Evolutionary conservation across 2,113 vertebrate genomes (phyloP), one percentile per base, ranked within the genome.

Genomic region (Rhabdomys dilectus): DNA sequence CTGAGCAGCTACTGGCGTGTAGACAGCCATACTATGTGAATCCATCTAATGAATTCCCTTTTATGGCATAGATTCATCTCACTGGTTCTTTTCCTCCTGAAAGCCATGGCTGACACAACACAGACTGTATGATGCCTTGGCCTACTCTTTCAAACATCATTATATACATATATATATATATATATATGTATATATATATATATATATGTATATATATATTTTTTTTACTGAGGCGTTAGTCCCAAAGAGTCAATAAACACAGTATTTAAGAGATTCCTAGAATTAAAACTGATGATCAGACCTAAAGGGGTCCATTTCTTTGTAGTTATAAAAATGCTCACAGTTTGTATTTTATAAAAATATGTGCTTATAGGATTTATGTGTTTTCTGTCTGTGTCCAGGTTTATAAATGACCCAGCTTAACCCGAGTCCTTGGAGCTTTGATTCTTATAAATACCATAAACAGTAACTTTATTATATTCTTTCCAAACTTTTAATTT

Each of bases 171-270:
- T 45, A 45, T 45, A 45, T 45, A 45, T 45, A 45, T 45, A 45
- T 45, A 45, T 45, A 45, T 45, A 45, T 45, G 5, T 45, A 45
- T 45, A 45, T 45, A 45, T 45, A 45, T 45, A 45, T 45, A 45
- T 45, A 45, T 45, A 45, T 45, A 45, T 45, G 5, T 45, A 45
- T 45, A 45, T 45, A 45, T 45, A 4, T 39, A 98, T 98, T 91
- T 98, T 92, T 98, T 75, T 92, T 86, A 94, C 85, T 95, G 95
- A 98, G 97, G 96, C 93, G 97, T 98, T 94, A 95, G 98, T 98
- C 98, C 98, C 95, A 96, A 97, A 98, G 96, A 96, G 39, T 82
- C 58, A 34, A 94, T 95, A 87, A 96, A 89, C 96, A 98, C 97
- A 98, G 98, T 98, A 98, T 98, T 98, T 97, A 94, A 98, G 95